Evolutionary conservation across 2,888 invertebrate species (phyloP), one percentile per base, ranked within the genome.

Genomic region (Arge pagana): DNA sequence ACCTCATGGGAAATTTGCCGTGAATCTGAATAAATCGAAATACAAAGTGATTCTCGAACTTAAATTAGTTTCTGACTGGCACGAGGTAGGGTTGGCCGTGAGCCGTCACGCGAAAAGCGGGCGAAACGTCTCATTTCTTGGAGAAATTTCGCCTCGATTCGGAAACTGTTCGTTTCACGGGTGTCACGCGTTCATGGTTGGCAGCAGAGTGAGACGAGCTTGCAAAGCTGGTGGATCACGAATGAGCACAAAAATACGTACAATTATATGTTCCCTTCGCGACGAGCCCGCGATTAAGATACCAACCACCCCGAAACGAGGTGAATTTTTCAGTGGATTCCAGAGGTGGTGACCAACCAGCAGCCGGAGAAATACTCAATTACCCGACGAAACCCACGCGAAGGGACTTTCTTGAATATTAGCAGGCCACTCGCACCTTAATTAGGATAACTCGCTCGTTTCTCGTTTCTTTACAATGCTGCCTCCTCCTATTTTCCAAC

Each of bases 11-110:
- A 72, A 72, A 72, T 72, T 70, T 70, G 63, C 67, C 65, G 61
- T 49, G 69, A 66, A 72, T 73, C 70, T 71, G 71, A 73, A 73
- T 73, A 73, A 72, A 72, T 72, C 72, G 73, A 72, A 73, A 72
- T 69, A 70, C 66, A 67, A 72, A 72, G 73, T 72, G 71, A 73
- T 72, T 72, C 70, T 65, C 72, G 66, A 73, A 72, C 72, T 73
- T 73, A 72, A 73, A 73, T 73, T 72, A 73, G 72, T 73, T 73
- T 72, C 66, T 63, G 63, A 55, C 60, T 57, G 61, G 59, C 58
- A 61, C 5, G 36, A 10, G 10, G 5, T n/a, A 33, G 10, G 13
- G 33, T 23, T 26, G 16, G 40, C 21, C 24, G n/a, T n/a, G n/a
- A 42, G 42, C 30, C 42, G 45, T 45, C 45, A 45, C 45, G 35